Evolutionary conservation across 2,113 vertebrate genomes (phyloP).

Genomic region (Zapornia atra): DNA sequence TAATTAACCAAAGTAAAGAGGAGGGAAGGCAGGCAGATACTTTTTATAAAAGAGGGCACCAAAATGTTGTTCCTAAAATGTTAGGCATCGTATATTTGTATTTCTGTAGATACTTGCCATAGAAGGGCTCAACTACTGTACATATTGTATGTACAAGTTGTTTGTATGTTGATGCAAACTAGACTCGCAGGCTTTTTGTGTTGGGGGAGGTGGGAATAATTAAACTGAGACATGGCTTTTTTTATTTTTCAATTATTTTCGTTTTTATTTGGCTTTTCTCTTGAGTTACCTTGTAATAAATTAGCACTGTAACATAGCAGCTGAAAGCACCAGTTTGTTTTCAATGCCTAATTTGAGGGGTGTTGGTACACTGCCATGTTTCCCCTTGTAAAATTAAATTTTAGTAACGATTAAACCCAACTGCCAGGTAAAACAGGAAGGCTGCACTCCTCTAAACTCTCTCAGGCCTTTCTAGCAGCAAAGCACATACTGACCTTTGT

Average conservation of each 20-base stretch:
- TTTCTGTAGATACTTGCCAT: slow-evolving; percentile 48
- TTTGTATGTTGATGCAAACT: slow-evolving; percentile 42
- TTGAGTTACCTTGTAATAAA: background rate
- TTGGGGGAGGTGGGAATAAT: background rate
- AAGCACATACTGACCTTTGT: slow-evolving; percentile 45
- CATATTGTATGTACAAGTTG: slow-evolving; percentile 28
- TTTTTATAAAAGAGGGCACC: slow-evolving; percentile 67
- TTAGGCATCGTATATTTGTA: slow-evolving; percentile 59
- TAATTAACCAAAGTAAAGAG: slow-evolving; percentile 15
- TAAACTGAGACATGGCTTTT: background rate
- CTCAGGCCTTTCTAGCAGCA: slow-evolving; percentile 38
- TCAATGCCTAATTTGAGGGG: background rate
- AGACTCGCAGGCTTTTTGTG: slow-evolving; percentile 9
- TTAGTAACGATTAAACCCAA: background rate
- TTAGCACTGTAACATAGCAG: background rate
- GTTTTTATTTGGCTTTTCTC: background rate
- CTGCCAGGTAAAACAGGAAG: slow-evolving; percentile 1
- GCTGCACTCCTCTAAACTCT: slow-evolving; percentile 38
- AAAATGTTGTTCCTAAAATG: slow-evolving; percentile 66
- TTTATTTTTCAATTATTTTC: background rate
- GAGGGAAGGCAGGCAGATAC: slow-evolving; percentile 42
- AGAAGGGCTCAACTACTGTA: slow-evolving; percentile 65
- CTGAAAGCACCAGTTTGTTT: slow-evolving; percentile 1
- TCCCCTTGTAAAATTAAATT: background rate
- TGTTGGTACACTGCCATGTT: background rate